phyloP scores from a whole-genome alignment of 92 coral and sea anemone genomes.

The Porites evermanni region DNA sequence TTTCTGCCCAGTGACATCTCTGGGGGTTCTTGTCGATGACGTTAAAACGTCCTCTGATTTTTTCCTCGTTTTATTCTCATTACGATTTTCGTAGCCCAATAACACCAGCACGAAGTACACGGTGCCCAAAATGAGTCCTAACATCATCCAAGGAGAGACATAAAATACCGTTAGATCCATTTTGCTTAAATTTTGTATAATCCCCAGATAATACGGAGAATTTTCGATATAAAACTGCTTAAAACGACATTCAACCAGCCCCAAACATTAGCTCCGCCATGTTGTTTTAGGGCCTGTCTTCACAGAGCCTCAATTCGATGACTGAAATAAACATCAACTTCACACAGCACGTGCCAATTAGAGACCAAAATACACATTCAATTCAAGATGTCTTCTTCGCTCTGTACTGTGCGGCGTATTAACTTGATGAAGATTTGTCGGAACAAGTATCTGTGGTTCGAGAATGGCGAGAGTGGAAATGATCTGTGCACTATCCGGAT shows the following conservation, averaged over 20 bases:
- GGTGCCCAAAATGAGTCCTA: constrained; percentile 58
- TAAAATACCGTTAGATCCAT: constrained; percentile 42
- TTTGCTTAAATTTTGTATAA: not conserved
- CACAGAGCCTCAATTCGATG: constrained; percentile 36
- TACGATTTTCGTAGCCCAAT: constrained; percentile 20
- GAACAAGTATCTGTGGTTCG: not conserved
- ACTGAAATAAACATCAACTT: constrained; percentile 29
- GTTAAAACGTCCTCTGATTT: constrained; percentile 16
- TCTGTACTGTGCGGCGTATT: not conserved
- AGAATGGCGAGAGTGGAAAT: not conserved
- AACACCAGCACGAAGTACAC: constrained; percentile 51
- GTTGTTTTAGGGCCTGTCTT: constrained; percentile 8
- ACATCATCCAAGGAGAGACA: constrained; percentile 57
- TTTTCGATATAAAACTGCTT: constrained; percentile 10
- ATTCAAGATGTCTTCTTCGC: not conserved
- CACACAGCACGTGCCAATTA: constrained; percentile 36
- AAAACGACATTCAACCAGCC: constrained; percentile 17
- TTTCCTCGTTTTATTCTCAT: constrained; percentile 25
- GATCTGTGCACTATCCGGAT: constrained; percentile 17
- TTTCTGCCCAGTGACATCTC: not conserved
- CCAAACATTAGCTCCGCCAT: constrained; percentile 36
- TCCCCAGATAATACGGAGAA: not conserved
- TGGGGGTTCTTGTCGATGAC: constrained; percentile 4
- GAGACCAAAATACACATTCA: constrained; percentile 5
- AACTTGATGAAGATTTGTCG: not conserved